These are phyloP conservation scores for Phoenicopterus ruber DNA, from an alignment of 2,113 vertebrate genomes.

Conservation along the genomic window DNA sequence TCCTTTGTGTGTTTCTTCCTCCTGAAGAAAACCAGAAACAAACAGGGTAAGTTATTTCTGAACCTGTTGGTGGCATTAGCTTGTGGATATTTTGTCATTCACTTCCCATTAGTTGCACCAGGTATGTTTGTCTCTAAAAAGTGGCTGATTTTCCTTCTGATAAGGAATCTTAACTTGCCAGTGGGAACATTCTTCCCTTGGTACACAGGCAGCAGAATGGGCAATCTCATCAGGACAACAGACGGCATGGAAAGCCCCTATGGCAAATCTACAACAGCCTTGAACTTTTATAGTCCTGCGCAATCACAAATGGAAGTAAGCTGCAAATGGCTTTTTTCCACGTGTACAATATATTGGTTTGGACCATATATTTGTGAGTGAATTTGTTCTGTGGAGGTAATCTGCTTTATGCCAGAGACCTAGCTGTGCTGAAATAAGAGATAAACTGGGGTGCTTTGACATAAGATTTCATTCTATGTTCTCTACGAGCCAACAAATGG, in stretches of 20 bases:
- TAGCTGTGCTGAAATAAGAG: neutral
- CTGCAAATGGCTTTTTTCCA: neutral
- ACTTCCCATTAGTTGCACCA: neutral
- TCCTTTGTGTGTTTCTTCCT: constrained; percentile 87
- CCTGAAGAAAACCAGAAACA: constrained; percentile 70
- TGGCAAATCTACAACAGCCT: neutral
- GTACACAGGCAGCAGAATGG: neutral
- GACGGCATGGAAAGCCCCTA: neutral
- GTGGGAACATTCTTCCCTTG: neutral
- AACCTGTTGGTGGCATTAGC: neutral
- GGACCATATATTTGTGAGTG: neutral
- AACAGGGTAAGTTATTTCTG: neutral
- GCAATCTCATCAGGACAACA: neutral
- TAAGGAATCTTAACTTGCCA: neutral
- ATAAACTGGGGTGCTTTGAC: neutral
- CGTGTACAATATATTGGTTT: neutral
- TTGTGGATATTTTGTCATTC: neutral
- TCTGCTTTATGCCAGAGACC: neutral
- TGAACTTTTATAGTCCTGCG: neutral
- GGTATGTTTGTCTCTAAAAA: neutral
- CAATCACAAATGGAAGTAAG: neutral
- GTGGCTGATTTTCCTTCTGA: neutral
- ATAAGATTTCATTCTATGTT: neutral
- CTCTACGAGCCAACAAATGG: neutral
- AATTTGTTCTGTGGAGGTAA: neutral